phyloP scores from a whole-genome alignment of 2,797 vertebrate species.

The Lagodon rhomboides region DNA sequence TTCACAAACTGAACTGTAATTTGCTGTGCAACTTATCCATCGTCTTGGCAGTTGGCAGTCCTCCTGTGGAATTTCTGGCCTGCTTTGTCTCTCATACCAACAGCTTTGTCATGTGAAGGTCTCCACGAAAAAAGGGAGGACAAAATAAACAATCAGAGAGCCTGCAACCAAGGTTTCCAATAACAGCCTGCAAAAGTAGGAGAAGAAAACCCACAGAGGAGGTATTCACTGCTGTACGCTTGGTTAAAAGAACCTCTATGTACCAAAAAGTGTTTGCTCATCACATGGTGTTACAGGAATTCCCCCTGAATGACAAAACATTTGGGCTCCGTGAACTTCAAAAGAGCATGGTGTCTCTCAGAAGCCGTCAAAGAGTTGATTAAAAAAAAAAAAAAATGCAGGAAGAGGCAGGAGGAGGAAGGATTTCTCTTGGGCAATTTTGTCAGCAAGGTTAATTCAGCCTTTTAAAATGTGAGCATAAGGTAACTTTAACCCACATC shows the following conservation, averaged over 20 bases:
- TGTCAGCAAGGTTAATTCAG: constrained; percentile 30
- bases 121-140: constrained; percentile 68
- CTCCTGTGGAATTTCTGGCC: constrained; percentile 61
- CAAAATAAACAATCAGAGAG: constrained; percentile 72
- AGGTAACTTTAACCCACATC: constrained; percentile 76
- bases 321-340: constrained; percentile 34
- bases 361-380: constrained; percentile 23
- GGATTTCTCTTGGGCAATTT: constrained; percentile 28
- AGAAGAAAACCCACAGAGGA: constrained; percentile 40
- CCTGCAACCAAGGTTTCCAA: constrained; percentile 74
- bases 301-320: constrained; percentile 50
- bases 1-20: constrained; percentile 19
- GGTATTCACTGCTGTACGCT: constrained; percentile 62
- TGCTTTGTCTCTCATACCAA: constrained; percentile 60
- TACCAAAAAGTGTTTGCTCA: constrained; percentile 62
- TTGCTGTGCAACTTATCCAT: constrained; percentile 34
- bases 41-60: constrained; percentile 46
- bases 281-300: constrained; percentile 65
- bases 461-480: constrained; percentile 57
- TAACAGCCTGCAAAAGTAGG: constrained; percentile 64
- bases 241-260: constrained; percentile 60
- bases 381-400: neutral
- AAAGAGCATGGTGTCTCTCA: constrained; percentile 29
- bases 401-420: constrained; percentile 9
- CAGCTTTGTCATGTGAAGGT: constrained; percentile 73